A percentile compares a stretch with the other conserved stretches of the same genome.
Evolutionary conservation across 2,797 vertebrate genomes (phyloP).

Genomic region (Cyclura pinguis): DNA sequence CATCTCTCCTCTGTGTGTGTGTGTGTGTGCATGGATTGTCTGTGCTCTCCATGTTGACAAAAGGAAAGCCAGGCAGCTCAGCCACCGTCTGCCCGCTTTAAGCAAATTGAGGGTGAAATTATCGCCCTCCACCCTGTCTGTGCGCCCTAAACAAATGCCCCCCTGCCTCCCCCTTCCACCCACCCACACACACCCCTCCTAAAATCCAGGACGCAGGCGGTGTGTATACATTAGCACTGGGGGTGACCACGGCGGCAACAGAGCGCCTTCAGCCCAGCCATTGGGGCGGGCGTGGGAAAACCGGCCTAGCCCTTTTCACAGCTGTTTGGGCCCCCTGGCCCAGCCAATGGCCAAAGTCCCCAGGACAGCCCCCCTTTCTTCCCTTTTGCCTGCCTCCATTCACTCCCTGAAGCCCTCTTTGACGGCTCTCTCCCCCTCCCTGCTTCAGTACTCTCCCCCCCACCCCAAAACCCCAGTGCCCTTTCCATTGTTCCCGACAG

Average conservation of each 20-base stretch:
- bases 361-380: not conserved
- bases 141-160: not conserved
- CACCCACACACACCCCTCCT: too few species aligned
- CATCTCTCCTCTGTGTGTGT: not conserved
- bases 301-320: slow-evolving; percentile 94
- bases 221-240: slow-evolving; percentile 89
- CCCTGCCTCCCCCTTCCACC: too few species aligned
- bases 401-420: not conserved
- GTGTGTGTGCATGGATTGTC: not conserved
- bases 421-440: too few species aligned
- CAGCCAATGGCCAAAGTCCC: not conserved
- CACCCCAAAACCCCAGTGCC: not conserved
- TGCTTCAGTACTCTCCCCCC: not conserved
- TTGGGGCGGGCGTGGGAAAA: slow-evolving; percentile 93
- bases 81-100: not conserved
- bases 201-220: slow-evolving; percentile 36
- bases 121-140: not conserved
- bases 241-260: slow-evolving; percentile 88
- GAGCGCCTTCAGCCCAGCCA: slow-evolving; percentile 82
- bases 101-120: not conserved
- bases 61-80: not conserved
- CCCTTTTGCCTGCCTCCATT: not conserved
- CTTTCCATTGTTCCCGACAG: slow-evolving; percentile 73
- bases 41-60: not conserved
- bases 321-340: slow-evolving; percentile 81